Evolutionary conservation across 2,797 vertebrate genomes (phyloP).

Genomic region (Alauda arvensis): DNA sequence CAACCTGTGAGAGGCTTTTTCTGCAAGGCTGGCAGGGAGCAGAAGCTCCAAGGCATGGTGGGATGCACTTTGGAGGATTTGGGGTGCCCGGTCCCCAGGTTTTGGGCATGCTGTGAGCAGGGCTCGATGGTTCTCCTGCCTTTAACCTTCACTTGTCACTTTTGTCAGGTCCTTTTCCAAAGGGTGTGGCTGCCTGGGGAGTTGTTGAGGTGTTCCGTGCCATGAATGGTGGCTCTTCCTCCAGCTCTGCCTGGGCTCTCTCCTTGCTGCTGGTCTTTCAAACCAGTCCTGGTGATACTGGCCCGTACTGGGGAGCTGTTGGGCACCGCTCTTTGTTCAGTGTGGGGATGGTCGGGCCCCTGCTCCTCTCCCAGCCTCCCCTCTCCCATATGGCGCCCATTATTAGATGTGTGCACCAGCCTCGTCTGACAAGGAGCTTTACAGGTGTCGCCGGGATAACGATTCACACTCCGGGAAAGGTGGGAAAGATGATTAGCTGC

Average conservation of each 20-base stretch:
- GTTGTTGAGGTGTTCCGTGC: accelerated
- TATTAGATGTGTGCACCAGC: constrained; percentile 11
- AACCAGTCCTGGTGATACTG: accelerated
- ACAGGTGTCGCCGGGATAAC: constrained; percentile 60
- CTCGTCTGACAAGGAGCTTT: constrained; percentile 34
- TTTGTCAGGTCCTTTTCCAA: background rate
- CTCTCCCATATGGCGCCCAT: constrained; percentile 57
- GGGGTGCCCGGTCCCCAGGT: accelerated
- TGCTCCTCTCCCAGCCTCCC: background rate
- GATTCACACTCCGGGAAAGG: constrained; percentile 53
- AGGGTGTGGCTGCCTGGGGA: background rate
- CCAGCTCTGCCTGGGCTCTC: background rate
- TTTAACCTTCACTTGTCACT: background rate
- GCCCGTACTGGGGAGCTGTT: accelerated
- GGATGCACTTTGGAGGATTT: background rate
- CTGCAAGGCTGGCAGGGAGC: background rate
- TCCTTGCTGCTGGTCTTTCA: background rate
- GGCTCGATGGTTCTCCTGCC: accelerated
- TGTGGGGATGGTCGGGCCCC: background rate
- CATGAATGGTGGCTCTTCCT: accelerated
- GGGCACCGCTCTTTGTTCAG: background rate
- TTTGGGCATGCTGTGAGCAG: accelerated
- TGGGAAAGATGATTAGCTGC: constrained; percentile 60
- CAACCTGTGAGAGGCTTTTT: background rate
- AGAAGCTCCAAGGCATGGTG: accelerated